Evolutionary conservation across 2,888 invertebrate genomes (phyloP), one percentile per base, ranked within the genome.

Genomic region (Pandemis corylana): DNA sequence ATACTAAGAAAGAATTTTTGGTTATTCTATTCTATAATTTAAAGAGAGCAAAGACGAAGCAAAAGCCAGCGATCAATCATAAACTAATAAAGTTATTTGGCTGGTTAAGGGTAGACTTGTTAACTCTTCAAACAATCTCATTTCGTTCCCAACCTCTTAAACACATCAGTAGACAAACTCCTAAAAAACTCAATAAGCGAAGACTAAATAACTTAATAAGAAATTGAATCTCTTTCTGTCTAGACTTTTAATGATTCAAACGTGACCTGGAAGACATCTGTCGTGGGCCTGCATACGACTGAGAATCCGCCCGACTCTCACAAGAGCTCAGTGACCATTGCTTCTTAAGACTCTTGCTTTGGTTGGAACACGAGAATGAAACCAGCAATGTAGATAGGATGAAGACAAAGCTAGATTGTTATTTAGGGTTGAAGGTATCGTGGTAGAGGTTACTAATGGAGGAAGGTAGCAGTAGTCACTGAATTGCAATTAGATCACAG

Each of bases 401-500:
- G 53, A 42, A 20, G 63, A n/a, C 59, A 76, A 72, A 28, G 72
- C 0, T 10, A 44, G 46, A 9, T 20, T 67, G 12, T 41, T 77
- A 72, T 79, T 71, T 65, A 28, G 59, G 71, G 74, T 61, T 62
- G 69, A 75, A 61, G 51, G 81, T 85, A 73, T 41, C 74, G 68
- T 80, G 76, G 86, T 89, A 78, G 76, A 75, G 80, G 85, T 81
- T 84, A 85, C 83, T 91, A 92, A 92, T 91, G 91, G 91, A 89
- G 84, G 85, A 85, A 85, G 85, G 85, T 83, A 87, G 85, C 84
- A 85, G 88, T 84, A 90, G 91, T 91, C 91, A 91, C 91, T 90
- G 83, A 89, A 85, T 86, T 81, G 87, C 92, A 92, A 92, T 92
- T 92, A 92, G 90, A 92, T 89, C 87, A 87, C 84, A 85, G 83